Evolutionary conservation across 2,113 vertebrate genomes (phyloP), one percentile per base, ranked within the genome.

Genomic region (Caretta caretta): DNA sequence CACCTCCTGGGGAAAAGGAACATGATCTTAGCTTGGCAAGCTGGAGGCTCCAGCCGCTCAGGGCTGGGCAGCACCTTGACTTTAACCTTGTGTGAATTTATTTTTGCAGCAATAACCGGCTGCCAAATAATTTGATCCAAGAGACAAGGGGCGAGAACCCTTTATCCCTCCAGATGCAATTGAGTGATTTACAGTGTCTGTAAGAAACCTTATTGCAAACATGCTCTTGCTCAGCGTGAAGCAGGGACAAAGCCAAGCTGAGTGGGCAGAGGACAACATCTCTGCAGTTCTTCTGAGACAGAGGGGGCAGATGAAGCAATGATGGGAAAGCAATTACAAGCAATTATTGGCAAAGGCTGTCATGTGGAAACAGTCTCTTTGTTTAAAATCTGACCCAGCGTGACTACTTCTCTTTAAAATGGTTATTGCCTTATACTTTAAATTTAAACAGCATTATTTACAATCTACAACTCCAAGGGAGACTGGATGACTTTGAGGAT

Each of bases 271-370:
- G 94, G 78, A 88, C 11, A 8, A 54, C 79, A 75, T 78, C 80
- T 96, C 72, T n/a, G 35, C 53, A 48, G 82, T 83, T 86, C 90
- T 84, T 2, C 6, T 82, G 53, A 83, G 91, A 56, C 31, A n/a
- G 59, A 80, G 84, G 93, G 90, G 96, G 85, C 85, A 95, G 93
- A 91, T 85, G 93, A 79, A 84, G 91, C 49, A 22, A 53, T 0
- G 0, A 84, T 75, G 81, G 94, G 78, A 87, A 97, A 94, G 94
- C 94, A 96, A 97, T 97, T 97, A 95, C 96, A 96, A 97, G 96
- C 94, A 94, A 97, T 97, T 96, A 96, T 88, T 96, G 96, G 96
- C 95, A 94, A 89, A 83, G 84, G 91, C 92, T 96, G 87, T 89
- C 93, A 80, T 85, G 92, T 88, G 93, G 94, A 96, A 97, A 96